Evolutionary conservation across 2,113 vertebrate species (phyloP).

Genomic region (Erythrolamprus reginae): DNA sequence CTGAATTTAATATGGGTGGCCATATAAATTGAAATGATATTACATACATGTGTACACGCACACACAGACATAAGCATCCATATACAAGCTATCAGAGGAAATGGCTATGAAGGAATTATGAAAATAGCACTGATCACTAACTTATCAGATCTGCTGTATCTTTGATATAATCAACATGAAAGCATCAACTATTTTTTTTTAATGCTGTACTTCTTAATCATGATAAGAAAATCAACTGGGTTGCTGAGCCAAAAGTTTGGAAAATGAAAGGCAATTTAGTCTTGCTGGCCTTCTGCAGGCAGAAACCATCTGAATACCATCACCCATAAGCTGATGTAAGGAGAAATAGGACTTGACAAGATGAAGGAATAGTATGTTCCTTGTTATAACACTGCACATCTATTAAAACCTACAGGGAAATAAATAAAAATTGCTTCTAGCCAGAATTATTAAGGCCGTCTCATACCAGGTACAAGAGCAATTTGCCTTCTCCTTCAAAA

Average conservation of each 20-base stretch:
- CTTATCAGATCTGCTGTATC: not conserved
- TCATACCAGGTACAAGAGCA: constrained; percentile 38
- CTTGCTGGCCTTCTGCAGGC: constrained; percentile 26
- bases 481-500: constrained; percentile 24
- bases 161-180: not conserved
- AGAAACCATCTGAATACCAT: constrained; percentile 35
- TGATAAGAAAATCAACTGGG: constrained; percentile 9
- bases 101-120: not conserved
- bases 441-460: constrained; percentile 54
- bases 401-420: constrained; percentile 54
- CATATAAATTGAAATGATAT: not conserved
- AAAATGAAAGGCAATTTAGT: constrained; percentile 41
- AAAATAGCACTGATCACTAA: not conserved
- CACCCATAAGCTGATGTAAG: constrained; percentile 37
- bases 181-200: not conserved
- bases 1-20: not conserved
- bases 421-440: constrained; percentile 52
- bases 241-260: constrained; percentile 29
- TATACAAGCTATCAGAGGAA: not conserved
- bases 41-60: not conserved
- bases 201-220: not conserved
- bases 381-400: constrained; percentile 52
- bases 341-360: constrained; percentile 50
- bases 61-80: not conserved
- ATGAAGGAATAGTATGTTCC: constrained; percentile 51